phyloP scores from a whole-genome alignment of 1,140 invertebrate species.

The Heliothis subflexa region DNA sequence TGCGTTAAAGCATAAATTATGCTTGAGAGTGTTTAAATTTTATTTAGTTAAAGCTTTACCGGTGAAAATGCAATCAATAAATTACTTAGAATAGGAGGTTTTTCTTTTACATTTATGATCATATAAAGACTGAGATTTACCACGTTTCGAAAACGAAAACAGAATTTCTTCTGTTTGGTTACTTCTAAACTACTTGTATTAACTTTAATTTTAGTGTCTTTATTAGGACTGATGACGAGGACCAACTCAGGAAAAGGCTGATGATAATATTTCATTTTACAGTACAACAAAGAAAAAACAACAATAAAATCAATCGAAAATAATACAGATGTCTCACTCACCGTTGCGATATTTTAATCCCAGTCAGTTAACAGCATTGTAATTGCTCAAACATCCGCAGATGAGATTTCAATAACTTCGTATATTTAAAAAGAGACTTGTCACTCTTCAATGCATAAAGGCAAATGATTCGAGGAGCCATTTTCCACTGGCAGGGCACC shows the following conservation, averaged over 20 bases:
- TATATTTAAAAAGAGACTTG: conserved; percentile 56
- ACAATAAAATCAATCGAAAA: conserved; percentile 3
- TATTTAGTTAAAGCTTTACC: neutral
- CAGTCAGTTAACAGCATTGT: conserved; percentile 23
- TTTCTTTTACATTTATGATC: neutral
- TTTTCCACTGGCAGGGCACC: conserved; percentile 62
- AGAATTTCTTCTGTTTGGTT: neutral
- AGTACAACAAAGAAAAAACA: neutral
- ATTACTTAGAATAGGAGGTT: neutral
- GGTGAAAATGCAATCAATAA: neutral
- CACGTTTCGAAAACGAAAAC: no score
- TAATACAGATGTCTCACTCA: neutral
- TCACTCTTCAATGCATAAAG: conserved; percentile 60
- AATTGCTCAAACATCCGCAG: conserved; percentile 45
- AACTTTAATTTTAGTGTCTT: neutral
- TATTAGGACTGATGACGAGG: neutral
- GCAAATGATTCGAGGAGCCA: conserved; percentile 63
- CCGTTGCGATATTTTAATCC: conserved; percentile 25
- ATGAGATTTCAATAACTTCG: conserved; percentile 60
- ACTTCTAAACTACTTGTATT: neutral
- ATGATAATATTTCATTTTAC: neutral
- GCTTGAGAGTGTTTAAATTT: neutral
- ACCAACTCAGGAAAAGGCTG: neutral
- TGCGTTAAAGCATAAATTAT: neutral
- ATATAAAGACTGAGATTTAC: neutral